A percentile compares a stretch with the other conserved stretches of the same genome.
These are phyloP conservation scores for Danionella dracula DNA, from an alignment of 2,797 vertebrate species.

Conservation along the genomic window DNA sequence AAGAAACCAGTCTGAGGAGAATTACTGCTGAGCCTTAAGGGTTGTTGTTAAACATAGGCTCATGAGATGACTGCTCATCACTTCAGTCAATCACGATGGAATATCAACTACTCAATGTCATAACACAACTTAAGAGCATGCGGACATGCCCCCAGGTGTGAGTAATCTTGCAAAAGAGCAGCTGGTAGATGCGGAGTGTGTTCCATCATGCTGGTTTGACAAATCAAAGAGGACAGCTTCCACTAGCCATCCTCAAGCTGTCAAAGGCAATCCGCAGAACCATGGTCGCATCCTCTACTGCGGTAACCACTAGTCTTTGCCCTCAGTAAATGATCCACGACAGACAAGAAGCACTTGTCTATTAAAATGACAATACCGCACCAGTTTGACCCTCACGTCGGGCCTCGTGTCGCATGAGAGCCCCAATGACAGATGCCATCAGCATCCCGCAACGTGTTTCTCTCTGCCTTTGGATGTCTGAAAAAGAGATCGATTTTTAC, in stretches of 20 bases:
- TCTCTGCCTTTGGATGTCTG: neutral
- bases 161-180: constrained; percentile 20
- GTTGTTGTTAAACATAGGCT: neutral
- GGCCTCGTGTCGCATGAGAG: neutral
- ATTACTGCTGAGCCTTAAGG: neutral
- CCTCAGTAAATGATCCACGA: constrained; percentile 30
- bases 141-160: neutral
- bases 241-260: constrained; percentile 41
- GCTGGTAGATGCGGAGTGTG: constrained; percentile 3
- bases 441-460: constrained; percentile 2
- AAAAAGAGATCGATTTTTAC: constrained; percentile 12
- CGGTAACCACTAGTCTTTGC: constrained; percentile 31
- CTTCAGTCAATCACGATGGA: constrained; percentile 12
- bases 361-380: constrained; percentile 30
- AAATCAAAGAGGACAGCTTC: constrained; percentile 51
- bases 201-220: constrained; percentile 44
- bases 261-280: constrained; percentile 14
- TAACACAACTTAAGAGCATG: constrained; percentile 12
- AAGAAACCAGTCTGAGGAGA: neutral
- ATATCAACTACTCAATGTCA: constrained; percentile 25
- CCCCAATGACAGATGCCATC: constrained; percentile 25
- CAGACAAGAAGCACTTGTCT: constrained; percentile 29
- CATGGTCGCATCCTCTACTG: constrained; percentile 13
- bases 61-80: constrained; percentile 21
- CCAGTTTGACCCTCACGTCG: constrained; percentile 5